Base-by-base conservation (phyloP, 2,113 vertebrate genomes). In the Tetraodon nigroviridis region DNA sequence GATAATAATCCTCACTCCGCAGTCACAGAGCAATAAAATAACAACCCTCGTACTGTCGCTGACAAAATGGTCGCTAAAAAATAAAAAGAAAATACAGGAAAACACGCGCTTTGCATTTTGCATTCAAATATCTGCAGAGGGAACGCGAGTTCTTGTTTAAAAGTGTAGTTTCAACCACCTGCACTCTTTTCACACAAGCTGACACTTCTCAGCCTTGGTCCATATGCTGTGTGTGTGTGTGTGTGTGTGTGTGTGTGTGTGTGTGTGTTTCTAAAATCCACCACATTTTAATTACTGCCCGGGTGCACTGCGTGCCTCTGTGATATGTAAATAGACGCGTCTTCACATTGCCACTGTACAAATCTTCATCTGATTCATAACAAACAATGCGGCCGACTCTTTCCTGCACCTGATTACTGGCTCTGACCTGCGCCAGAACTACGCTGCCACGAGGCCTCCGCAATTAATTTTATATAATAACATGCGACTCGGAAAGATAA, bases 271-370 rank as follows among this genome's bases (percentile, higher is more conserved):
- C 90, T 89, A 76, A 82, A 93, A 95, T 93, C 93, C 92, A 91
- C 89, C 92, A 93, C 93, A 93, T 97, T 95, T 98, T 98, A 98
- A 98, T 98, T 96, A 95, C 92, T 92, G 92, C 91, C 91, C 92
- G 90, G 90, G 90, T 89, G 89, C 90, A 92, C 90, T 92, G 92
- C 92, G 90, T 81, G 91, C 83, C 88, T 88, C 95, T 98, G 98
- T 97, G 95, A 98, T 96, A 97, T 96, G 95, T 93, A 94, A 98
- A 98, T 98, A 81, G 84, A 90, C 86, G 91, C 91, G 90, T 95
- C 93, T 93, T 93, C 91, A 92, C 90, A 91, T 90, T 92, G 92
- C 90, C 90, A 71, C 92, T 89, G 92, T 92, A 91, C 92, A 92
- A 93, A 96, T 94, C 92, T 94, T 95, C 92, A 94, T 95, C 89